A percentile compares a stretch with the other conserved stretches of the same genome.
Evolutionary conservation across 2,797 vertebrate genomes (phyloP).

Genomic region (Loris lydekkerianus): DNA sequence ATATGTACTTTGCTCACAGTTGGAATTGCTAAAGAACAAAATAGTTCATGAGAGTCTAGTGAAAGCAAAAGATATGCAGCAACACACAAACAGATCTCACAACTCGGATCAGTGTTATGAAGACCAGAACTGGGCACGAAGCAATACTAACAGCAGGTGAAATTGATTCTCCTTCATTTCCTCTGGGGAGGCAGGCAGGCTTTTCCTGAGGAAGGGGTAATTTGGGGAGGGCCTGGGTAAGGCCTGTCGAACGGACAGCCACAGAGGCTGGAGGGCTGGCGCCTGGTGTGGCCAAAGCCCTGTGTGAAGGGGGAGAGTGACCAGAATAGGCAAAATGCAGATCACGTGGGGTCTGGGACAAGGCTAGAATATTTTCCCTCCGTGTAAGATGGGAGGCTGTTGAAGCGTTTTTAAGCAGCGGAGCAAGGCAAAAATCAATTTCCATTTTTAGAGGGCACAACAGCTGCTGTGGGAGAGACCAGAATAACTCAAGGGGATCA

Average conservation of each 20-base stretch:
- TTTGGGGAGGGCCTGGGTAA: background rate
- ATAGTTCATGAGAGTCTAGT: rapidly evolving
- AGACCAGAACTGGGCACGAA: background rate
- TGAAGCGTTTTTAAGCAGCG: too few relatives aligned
- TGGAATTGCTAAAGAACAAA: background rate
- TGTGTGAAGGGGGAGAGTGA: rapidly evolving
- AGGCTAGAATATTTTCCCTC: too few relatives aligned
- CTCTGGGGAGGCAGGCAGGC: background rate
- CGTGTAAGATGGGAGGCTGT: rapidly evolving
- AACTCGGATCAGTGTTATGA: rapidly evolving
- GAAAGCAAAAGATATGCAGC: background rate
- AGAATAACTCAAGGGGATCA: background rate
- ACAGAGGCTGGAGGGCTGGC: background rate
- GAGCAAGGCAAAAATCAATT: background rate
- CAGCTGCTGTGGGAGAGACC: background rate
- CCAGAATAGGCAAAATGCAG: background rate
- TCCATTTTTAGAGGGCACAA: background rate
- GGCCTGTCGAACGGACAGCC: background rate
- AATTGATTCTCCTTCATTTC: background rate
- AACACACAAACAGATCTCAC: background rate
- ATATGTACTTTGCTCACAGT: background rate
- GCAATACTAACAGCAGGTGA: background rate
- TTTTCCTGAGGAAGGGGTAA: background rate
- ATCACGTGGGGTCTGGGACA: rapidly evolving
- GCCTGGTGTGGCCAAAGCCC: background rate